Conservation (phyloP, 2,888 invertebrate species). For the Noctua pronuba region DNA sequence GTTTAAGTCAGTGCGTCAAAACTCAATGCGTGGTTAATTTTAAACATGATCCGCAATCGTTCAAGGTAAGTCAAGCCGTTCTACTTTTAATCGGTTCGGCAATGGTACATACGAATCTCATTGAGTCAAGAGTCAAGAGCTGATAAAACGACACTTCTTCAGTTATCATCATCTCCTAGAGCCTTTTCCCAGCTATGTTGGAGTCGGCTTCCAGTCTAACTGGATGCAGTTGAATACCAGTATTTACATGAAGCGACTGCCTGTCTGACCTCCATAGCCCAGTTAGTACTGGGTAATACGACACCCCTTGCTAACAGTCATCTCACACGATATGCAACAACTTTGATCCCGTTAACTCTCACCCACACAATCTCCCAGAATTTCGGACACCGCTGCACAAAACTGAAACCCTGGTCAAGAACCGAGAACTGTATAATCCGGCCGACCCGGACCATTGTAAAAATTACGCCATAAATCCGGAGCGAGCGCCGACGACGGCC, state of each 20-base stretch:
- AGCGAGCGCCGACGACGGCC: conserved; percentile 66
- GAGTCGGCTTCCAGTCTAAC: too few species aligned
- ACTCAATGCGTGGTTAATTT: not conserved
- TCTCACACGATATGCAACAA: not conserved
- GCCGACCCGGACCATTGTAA: conserved; percentile 81
- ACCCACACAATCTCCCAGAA: conserved; percentile 3
- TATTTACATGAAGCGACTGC: too few species aligned
- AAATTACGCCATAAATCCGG: conserved; percentile 87
- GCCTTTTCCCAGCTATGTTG: too few species aligned
- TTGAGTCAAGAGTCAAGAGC: not conserved
- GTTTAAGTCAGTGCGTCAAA: not conserved
- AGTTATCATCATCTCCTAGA: not conserved
- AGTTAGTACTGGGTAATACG: too few species aligned
- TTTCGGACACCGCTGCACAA: conserved; percentile 24
- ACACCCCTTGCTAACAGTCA: not conserved
- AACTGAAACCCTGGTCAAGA: conserved; percentile 60
- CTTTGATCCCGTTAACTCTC: conserved; percentile 2
- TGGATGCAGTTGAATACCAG: too few species aligned
- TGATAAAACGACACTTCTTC: not conserved
- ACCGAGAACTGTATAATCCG: conserved; percentile 74
- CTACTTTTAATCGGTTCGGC: not conserved
- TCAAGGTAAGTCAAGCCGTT: not conserved
- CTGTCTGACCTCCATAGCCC: too few species aligned
- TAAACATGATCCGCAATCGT: not conserved
- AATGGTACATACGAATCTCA: not conserved